phyloP scores from a whole-genome alignment of 2,113 vertebrate genomes.

The Athene cunicularia region DNA sequence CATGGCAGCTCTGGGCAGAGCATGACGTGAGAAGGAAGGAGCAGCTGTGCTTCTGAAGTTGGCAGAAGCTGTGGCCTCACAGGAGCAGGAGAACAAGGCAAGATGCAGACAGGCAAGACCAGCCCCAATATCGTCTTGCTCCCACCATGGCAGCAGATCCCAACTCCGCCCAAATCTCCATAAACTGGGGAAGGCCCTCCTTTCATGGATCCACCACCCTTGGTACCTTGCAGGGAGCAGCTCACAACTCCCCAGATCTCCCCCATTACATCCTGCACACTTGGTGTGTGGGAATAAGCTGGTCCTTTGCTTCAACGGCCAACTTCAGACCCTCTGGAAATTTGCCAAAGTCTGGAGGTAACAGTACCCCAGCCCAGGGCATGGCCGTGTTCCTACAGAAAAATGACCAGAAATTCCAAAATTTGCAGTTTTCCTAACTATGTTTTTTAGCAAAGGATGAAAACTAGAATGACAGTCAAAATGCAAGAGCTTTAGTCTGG shows the following conservation, averaged over 20 bases:
- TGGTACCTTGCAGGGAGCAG: neutral
- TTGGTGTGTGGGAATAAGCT: neutral
- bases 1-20: neutral
- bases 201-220: neutral
- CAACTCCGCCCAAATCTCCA: accelerated
- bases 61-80: neutral
- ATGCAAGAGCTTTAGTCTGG: neutral
- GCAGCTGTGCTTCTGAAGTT: neutral
- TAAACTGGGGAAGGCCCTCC: accelerated
- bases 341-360: neutral
- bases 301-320: neutral
- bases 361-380: neutral
- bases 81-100: neutral
- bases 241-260: neutral
- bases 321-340: neutral
- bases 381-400: neutral
- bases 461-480: neutral
- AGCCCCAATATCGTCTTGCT: neutral
- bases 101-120: neutral
- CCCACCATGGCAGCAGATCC: neutral
- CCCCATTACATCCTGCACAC: neutral
- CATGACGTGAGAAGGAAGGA: neutral
- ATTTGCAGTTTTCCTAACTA: accelerated
- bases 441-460: neutral
- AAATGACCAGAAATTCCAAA: neutral